A percentile compares a stretch with the other conserved stretches of the same genome.
Evolutionary conservation across 2,113 vertebrate genomes (phyloP).

Genomic region (Hypanus sabinus): DNA sequence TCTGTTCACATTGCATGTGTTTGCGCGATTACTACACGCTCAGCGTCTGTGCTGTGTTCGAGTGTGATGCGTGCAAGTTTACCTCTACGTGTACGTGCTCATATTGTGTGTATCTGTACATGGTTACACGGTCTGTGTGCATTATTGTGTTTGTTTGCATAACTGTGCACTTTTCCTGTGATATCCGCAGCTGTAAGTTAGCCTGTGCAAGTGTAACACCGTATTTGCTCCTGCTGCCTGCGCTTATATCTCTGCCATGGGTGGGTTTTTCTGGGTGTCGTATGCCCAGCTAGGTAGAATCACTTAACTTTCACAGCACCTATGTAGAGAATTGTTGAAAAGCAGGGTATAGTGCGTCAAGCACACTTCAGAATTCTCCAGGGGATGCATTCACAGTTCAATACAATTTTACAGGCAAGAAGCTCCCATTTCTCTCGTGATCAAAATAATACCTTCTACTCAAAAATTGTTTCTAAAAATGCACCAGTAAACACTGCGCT

Average conservation of each 20-base stretch:
- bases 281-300: neutral
- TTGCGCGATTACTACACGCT: too few species aligned
- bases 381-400: neutral
- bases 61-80: neutral
- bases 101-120: neutral
- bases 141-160: neutral
- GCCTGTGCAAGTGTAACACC: too few species aligned
- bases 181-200: neutral
- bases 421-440: neutral
- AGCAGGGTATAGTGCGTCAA: neutral
- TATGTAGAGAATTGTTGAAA: neutral
- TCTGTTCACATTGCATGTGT: too few species aligned
- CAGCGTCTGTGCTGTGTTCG: neutral
- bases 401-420: neutral
- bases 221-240: neutral
- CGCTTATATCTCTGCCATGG: too few species aligned
- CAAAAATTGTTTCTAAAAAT: neutral
- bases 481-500: neutral
- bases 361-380: neutral
- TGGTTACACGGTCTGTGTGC: neutral
- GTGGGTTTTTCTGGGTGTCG: too few species aligned
- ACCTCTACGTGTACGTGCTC: fast-evolving
- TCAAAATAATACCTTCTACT: neutral
- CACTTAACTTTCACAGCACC: too few species aligned
- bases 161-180: neutral